Base-by-base conservation (phyloP, 1,140 invertebrate species). In the Calephelis virginiensis region DNA sequence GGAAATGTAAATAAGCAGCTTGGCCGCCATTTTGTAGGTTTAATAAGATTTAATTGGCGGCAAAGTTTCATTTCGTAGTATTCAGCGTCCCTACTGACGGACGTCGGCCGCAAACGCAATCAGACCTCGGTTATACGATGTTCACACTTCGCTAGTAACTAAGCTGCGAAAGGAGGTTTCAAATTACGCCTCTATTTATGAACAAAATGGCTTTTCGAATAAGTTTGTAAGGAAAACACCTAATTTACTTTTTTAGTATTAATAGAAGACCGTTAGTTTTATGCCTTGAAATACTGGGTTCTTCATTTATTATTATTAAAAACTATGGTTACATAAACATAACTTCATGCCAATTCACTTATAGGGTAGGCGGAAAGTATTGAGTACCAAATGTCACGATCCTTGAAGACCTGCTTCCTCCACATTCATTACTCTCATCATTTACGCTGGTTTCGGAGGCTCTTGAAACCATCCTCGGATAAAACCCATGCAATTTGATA, bases 1-100 rank as follows among this genome's bases (percentile, higher is more conserved):
- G 1, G 14, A 50, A 53, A 53, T 17, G 9, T 9, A 53, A 53
- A 53, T 53, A 53, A 17, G 50, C 50, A 53, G 10, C 50, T 53
- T 11, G 9, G 50, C 8, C 17, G 50, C 50, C 50, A 53, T 53
- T 53, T 53, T 53, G 50, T 28, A 53, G 17, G 50, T 53, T 53
- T 53, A 53, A 53, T 53, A 53, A 53, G 50, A 53, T 53, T 53
- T 53, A 53, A 53, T 53, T 53, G 50, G 50, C 50, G 50, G 50
- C 50, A 53, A 53, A 53, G 50, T 53, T 53, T 53, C 50, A 53
- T 53, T 53, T 53, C 50, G 50, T 17, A 53, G n/a, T 53, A 53
- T 53, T 53, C 50, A 53, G 50, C 50, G 53, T 56, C 53, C 53
- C 53, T 56, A 28, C 50, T 56, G 53, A 56, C 53, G 53, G 53